Percentiles rank a stretch among this genome's conserved stretches.
Conservation (phyloP, 1,140 invertebrate genomes). For the Cheumatopsyche charites region DNA sequence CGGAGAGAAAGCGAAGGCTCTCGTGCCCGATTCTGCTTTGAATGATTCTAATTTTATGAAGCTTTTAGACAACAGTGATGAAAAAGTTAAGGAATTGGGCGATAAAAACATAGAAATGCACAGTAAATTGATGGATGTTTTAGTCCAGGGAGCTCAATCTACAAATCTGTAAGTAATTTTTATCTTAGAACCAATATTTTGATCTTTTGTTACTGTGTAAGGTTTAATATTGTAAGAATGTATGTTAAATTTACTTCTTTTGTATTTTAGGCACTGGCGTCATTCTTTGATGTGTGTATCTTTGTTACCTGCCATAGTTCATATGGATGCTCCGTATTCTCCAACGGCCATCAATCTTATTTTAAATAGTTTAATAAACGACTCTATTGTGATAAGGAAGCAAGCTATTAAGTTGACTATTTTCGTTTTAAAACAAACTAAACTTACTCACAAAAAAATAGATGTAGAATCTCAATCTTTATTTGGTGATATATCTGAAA, state of each 20-base stretch:
- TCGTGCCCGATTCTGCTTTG: slow-evolving; percentile 57
- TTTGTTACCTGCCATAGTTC: slow-evolving; percentile 73
- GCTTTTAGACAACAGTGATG: slow-evolving; percentile 56
- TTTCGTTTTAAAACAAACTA: slow-evolving; percentile 78
- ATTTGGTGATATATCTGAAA: slow-evolving; percentile 51
- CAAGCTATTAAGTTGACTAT: slow-evolving; percentile 68
- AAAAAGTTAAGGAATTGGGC: slow-evolving; percentile 55
- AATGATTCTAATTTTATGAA: slow-evolving; percentile 50
- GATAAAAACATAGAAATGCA: slow-evolving; percentile 65
- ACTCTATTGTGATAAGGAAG: slow-evolving; percentile 77
- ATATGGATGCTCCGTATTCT: slow-evolving; percentile 72
- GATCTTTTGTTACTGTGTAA: too few relatives aligned
- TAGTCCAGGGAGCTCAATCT: slow-evolving; percentile 69
- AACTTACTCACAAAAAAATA: slow-evolving; percentile 70
- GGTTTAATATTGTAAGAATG: too few relatives aligned
- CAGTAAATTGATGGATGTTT: slow-evolving; percentile 64
- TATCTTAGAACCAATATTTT: neutral
- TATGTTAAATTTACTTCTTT: too few relatives aligned
- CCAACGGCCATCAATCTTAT: slow-evolving; percentile 70
- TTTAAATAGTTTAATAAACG: slow-evolving; percentile 72
- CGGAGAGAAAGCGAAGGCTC: slow-evolving; percentile 58
- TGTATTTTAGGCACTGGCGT: slow-evolving; percentile 75
- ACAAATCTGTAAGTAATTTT: slow-evolving; percentile 70
- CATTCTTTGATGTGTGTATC: slow-evolving; percentile 76
- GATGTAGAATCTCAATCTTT: slow-evolving; percentile 62